Percentiles rank a stretch among this genome's conserved stretches.
These are phyloP conservation scores for Caenorhabditis drosophilae DNA, from an alignment of 2,888 invertebrate species.

Conservation along the genomic window DNA sequence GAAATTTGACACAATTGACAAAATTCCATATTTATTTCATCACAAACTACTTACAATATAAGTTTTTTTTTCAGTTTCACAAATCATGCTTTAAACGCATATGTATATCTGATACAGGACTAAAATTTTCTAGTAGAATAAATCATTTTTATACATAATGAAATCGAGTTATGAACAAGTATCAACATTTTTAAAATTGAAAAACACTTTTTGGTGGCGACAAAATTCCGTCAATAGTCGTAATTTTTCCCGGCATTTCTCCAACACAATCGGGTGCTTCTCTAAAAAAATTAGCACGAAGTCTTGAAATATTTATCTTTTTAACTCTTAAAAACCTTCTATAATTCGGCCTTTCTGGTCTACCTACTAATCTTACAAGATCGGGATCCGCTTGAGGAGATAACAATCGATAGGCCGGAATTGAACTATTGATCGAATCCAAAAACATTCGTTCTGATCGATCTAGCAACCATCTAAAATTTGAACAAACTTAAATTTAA, in stretches of 20 bases:
- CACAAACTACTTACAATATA: too few relatives aligned
- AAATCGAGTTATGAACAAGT: too few relatives aligned
- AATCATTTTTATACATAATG: too few relatives aligned
- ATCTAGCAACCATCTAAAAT: slow-evolving; percentile 58
- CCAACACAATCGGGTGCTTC: slow-evolving; percentile 65
- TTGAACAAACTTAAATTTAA: background rate
- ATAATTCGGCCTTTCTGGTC: slow-evolving; percentile 43
- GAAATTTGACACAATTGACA: too few relatives aligned
- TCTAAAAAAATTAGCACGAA: too few relatives aligned
- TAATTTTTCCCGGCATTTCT: slow-evolving; percentile 52
- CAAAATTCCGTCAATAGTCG: slow-evolving; percentile 20
- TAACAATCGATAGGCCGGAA: slow-evolving; percentile 74
- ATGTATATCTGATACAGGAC: too few relatives aligned
- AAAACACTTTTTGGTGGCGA: slow-evolving; percentile 27
- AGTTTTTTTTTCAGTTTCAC: background rate
- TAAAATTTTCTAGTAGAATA: too few relatives aligned
- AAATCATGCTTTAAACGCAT: background rate
- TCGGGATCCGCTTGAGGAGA: slow-evolving; percentile 71
- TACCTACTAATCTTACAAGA: slow-evolving; percentile 54
- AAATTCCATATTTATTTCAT: too few relatives aligned
- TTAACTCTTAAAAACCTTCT: too few relatives aligned
- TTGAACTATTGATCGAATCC: slow-evolving; percentile 51
- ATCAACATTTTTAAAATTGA: slow-evolving; percentile 24
- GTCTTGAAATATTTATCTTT: too few relatives aligned
- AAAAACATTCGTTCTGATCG: slow-evolving; percentile 62